Evolutionary conservation across 2,797 vertebrate species (phyloP), one percentile per base, ranked within the genome.

Genomic region (Lacerta bilineata): DNA sequence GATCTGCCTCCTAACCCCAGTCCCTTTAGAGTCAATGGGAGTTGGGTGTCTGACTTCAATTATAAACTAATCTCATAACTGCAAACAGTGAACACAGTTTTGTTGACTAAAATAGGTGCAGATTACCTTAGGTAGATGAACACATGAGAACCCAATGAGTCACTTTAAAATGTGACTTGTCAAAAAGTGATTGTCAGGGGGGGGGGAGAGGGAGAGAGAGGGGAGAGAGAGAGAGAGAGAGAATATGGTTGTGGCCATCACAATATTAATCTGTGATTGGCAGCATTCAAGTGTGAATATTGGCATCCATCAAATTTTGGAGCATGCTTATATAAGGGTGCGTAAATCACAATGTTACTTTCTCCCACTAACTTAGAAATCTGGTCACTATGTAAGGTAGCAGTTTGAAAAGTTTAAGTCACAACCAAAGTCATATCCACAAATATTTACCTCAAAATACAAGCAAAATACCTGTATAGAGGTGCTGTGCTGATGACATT

Each of bases 121-220:
- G 6, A 33, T 80, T 71, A 59, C 66, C 29, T 72, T 36, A 64
- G 7, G 55, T 55, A 55, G 69, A 36, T 59, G 33, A 72, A 41
- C 20, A 74, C 27, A 71, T 39, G 11, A 80, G 46, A n/a, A n/a
- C 2, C 36, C 20, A 6, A 61, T n/a, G 50, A 81, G n/a, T 39
- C 25, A 72, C 9, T 80, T 39, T 11, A 41, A 71, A 29, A 23
- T 33, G 25, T 87, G n/a, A n/a, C n/a, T n/a, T n/a, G n/a, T n/a
- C n/a, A n/a, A n/a, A n/a, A n/a, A n/a, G n/a, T n/a, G 50, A 87
- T 41, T 80, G 66, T n/a, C 81, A 83, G 33, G 33, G 33, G 33
- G 10, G 46, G 11, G 46, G 13, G 46, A 50, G 46, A 50, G 10
- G 4, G 3, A 4, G 50, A 13, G 50, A 13, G 46, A 50, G 15